A percentile compares a stretch with the other conserved stretches of the same genome.
Evolutionary conservation across 2,888 invertebrate genomes (phyloP).

Genomic region (Megaustenia siamemsis): DNA sequence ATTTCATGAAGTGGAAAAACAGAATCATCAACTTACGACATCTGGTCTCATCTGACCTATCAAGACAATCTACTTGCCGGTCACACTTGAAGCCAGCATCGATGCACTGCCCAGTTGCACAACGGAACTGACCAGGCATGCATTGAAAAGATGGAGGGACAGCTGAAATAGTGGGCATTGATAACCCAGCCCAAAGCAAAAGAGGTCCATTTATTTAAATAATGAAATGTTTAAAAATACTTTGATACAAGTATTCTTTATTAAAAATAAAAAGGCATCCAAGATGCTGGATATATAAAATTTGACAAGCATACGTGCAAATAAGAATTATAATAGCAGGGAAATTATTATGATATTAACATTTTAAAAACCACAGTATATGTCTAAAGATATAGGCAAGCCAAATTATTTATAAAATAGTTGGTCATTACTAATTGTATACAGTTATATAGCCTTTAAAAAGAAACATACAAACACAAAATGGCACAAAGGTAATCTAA

Average conservation of each 20-base stretch:
- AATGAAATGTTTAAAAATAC: background rate
- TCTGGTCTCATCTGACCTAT: constrained; percentile 69
- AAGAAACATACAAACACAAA: too few relatives aligned
- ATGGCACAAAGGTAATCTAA: too few relatives aligned
- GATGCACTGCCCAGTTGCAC: constrained; percentile 86
- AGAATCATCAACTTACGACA: constrained; percentile 56
- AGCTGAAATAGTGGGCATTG: constrained; percentile 57
- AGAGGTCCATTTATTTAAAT: constrained; percentile 15
- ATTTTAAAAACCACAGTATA: background rate
- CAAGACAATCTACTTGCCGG: constrained; percentile 81
- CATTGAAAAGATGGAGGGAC: constrained; percentile 62
- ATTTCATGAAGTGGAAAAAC: constrained; percentile 5
- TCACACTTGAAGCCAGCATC: constrained; percentile 87
- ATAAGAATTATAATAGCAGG: background rate
- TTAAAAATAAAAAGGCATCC: background rate
- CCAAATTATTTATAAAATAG: too few relatives aligned
- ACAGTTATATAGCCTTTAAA: too few relatives aligned
- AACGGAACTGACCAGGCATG: constrained; percentile 70
- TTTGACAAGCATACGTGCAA: background rate
- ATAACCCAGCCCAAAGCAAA: constrained; percentile 32
- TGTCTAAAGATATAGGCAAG: too few relatives aligned
- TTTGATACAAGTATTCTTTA: background rate
- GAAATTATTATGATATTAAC: background rate
- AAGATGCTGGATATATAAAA: background rate
- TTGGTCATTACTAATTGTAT: too few relatives aligned